Evolutionary conservation across 2,888 invertebrate species (phyloP).

Genomic region (Cantharis rustica): DNA sequence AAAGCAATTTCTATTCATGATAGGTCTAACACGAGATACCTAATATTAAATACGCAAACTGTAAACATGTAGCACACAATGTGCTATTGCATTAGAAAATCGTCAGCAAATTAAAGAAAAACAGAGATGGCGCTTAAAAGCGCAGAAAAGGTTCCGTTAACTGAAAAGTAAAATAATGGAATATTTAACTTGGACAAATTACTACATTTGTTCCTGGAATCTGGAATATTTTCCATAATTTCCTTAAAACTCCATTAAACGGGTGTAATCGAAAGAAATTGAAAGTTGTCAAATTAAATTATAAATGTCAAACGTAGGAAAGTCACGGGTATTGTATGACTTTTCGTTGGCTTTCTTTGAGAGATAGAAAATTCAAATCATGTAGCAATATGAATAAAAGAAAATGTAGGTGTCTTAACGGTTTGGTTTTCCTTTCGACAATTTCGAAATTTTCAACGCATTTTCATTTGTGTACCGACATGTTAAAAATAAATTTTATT

Average conservation of each 20-base stretch:
- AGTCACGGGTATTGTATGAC: not conserved
- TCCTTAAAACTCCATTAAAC: not conserved
- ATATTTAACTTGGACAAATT: too few relatives aligned
- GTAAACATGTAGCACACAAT: not conserved
- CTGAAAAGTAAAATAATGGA: too few relatives aligned
- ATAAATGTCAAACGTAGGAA: not conserved
- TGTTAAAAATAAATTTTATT: not conserved
- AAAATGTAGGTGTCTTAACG: not conserved
- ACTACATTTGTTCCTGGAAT: too few relatives aligned
- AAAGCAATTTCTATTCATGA: slow-evolving; percentile 31
- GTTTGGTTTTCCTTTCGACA: not conserved
- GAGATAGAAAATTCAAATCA: not conserved
- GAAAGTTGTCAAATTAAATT: not conserved
- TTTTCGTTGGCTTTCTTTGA: not conserved
- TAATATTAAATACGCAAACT: slow-evolving; percentile 11
- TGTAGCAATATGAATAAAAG: not conserved
- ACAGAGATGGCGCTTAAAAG: not conserved
- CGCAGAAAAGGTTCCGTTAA: not conserved
- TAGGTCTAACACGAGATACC: slow-evolving; percentile 18
- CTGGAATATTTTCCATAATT: not conserved
- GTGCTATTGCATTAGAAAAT: not conserved
- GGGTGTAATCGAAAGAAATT: not conserved
- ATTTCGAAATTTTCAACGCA: not conserved
- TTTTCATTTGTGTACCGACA: not conserved
- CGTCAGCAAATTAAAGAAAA: not conserved